These are phyloP conservation scores for Hypercompe scribonia DNA, from an alignment of 2,888 invertebrate species.

Conservation along the genomic window DNA sequence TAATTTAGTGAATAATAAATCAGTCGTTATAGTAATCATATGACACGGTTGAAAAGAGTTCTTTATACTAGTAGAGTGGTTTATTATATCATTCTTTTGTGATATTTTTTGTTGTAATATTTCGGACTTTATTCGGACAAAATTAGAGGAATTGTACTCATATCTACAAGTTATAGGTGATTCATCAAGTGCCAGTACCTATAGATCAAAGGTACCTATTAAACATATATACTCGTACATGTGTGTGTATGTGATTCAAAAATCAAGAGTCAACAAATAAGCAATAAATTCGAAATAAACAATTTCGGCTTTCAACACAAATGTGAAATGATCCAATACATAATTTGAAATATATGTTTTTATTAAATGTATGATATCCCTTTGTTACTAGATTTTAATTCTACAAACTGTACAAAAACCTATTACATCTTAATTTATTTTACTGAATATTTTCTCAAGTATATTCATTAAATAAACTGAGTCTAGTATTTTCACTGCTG, in stretches of 20 bases:
- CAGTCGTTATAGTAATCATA: not conserved
- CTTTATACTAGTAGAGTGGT: not conserved
- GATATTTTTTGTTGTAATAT: no score
- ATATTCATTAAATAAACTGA: slow-evolving; percentile 6
- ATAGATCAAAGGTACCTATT: no score
- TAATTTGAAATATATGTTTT: no score
- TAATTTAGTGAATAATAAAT: not conserved
- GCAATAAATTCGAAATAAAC: no score
- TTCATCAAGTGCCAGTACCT: not conserved
- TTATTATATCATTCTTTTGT: not conserved
- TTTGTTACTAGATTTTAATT: not conserved
- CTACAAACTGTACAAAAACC: not conserved
- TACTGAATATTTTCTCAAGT: not conserved
- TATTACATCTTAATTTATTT: not conserved
- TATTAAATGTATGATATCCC: no score
- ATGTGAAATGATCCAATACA: no score
- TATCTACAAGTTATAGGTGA: not conserved
- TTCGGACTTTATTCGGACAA: no score
- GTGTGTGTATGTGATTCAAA: no score
- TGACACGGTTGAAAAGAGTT: not conserved
- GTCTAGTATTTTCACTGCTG: not conserved
- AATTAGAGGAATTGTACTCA: not conserved
- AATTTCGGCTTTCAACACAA: no score
- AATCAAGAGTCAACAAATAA: no score
- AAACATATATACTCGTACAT: no score